Evolutionary conservation across 2,797 vertebrate genomes (phyloP).

Genomic region (Pelodytes ibericus): DNA sequence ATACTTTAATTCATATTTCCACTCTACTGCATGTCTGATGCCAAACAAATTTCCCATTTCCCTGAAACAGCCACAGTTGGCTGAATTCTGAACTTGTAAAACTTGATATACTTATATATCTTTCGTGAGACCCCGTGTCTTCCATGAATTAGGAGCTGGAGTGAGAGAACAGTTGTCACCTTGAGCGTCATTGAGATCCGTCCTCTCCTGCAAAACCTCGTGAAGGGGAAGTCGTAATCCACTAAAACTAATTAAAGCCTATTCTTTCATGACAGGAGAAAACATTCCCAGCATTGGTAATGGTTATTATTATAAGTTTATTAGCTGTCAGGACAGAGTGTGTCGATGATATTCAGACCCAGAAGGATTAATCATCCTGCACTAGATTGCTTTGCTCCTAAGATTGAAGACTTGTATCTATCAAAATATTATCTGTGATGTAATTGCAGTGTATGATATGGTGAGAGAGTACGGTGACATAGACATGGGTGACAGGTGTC

Average conservation of each 20-base stretch:
- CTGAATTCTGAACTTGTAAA: too few species aligned
- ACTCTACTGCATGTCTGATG: too few species aligned
- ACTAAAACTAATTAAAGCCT: constrained; percentile 29
- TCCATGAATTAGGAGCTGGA: neutral
- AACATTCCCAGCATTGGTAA: constrained; percentile 1
- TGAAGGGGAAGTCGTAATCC: constrained; percentile 29
- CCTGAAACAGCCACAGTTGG: too few species aligned
- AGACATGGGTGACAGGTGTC: neutral
- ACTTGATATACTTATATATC: too few species aligned
- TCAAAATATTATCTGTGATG: neutral
- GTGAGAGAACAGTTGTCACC: neutral
- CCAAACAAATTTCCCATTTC: too few species aligned
- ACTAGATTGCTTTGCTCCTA: neutral
- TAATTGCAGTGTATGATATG: neutral
- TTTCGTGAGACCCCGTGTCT: too few species aligned
- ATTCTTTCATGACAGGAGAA: constrained; percentile 14
- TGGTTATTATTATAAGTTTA: constrained; percentile 24
- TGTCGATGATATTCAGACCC: neutral
- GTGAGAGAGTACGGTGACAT: neutral
- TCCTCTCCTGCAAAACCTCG: neutral
- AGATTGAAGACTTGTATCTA: neutral
- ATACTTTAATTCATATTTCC: too few species aligned
- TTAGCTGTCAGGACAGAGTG: constrained; percentile 9
- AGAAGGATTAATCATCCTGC: neutral
- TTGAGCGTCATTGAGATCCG: constrained; percentile 15